These are phyloP conservation scores for Heliconius melpomene DNA, from an alignment of 1,140 invertebrate species.

Conservation along the genomic window DNA sequence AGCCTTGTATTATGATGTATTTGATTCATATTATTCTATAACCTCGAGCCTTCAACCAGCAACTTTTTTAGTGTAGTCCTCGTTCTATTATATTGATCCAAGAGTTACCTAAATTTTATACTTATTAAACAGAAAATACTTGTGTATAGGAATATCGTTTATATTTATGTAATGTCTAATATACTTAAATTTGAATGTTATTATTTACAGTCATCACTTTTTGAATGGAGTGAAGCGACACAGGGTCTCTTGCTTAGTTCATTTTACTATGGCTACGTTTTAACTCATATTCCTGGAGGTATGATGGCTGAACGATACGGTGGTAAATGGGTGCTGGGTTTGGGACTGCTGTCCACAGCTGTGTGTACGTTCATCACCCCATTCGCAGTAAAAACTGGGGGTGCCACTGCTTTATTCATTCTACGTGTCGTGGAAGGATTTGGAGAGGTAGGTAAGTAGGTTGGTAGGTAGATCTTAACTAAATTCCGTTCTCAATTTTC, in stretches of 20 bases:
- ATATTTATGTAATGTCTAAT: background rate
- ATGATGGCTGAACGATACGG: constrained; percentile 83
- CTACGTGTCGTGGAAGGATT: constrained; percentile 86
- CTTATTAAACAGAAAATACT: background rate
- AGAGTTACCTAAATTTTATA: too few species aligned
- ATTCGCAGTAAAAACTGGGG: constrained; percentile 75
- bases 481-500: too few species aligned
- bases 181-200: background rate
- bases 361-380: constrained; percentile 83
- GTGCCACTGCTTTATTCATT: constrained; percentile 82
- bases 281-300: constrained; percentile 81
- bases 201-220: constrained; percentile 57
- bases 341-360: constrained; percentile 84
- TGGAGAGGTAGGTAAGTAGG: constrained; percentile 78
- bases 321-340: constrained; percentile 83
- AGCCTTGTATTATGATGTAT: background rate
- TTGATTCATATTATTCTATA: background rate
- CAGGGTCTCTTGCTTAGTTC: constrained; percentile 82
- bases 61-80: constrained; percentile 53
- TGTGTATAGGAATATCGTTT: background rate
- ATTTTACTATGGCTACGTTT: constrained; percentile 81
- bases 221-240: constrained; percentile 83
- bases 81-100: too few species aligned
- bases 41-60: background rate
- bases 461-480: too few species aligned